A percentile compares a stretch with the other conserved stretches of the same genome.
Evolutionary conservation across 2,113 vertebrate species (phyloP).

Genomic region (Microcebus jonahi): DNA sequence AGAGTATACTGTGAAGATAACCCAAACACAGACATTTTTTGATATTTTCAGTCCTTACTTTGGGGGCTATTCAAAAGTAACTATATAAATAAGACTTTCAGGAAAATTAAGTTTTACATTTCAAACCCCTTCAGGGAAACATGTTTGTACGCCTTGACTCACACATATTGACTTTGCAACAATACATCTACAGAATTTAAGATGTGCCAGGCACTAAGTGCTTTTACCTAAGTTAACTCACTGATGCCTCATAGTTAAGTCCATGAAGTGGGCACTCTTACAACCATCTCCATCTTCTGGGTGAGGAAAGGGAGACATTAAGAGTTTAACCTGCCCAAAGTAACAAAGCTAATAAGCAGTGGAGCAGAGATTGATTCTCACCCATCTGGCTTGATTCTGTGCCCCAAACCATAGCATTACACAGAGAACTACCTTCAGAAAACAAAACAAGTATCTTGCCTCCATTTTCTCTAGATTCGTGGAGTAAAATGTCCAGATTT

Average conservation of each 20-base stretch:
- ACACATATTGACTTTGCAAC: background rate
- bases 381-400: background rate
- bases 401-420: background rate
- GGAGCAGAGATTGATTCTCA: background rate
- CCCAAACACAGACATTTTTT: background rate
- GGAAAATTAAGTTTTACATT: conserved; percentile 31
- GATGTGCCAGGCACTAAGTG: background rate
- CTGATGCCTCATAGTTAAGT: background rate
- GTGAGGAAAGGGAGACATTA: background rate
- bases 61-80: background rate
- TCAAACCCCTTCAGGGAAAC: background rate
- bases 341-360: background rate
- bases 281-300: background rate
- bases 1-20: background rate
- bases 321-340: background rate
- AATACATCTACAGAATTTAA: background rate
- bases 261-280: background rate
- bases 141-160: background rate
- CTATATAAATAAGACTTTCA: background rate
- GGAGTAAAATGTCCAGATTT: conserved; percentile 10
- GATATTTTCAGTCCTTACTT: background rate
- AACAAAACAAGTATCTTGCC: background rate
- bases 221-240: background rate
- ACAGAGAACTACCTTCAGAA: conserved; percentile 2
- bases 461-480: conserved; percentile 1